phyloP scores from a whole-genome alignment of 2,113 vertebrate genomes.

The Cnemophilus loriae region DNA sequence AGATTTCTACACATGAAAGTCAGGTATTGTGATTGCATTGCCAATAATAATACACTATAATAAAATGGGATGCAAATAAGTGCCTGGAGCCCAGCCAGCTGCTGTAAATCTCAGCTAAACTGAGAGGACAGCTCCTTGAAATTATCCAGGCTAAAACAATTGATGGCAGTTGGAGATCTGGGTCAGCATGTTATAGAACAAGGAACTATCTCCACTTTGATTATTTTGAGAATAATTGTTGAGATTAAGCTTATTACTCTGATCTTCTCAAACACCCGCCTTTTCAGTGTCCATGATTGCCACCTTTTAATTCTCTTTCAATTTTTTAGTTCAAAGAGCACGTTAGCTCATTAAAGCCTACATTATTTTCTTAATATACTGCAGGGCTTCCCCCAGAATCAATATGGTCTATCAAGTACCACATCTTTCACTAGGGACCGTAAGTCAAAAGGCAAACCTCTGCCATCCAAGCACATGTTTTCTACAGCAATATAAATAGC shows the following conservation, averaged over 20 bases:
- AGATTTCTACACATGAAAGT: background rate
- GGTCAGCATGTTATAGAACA: slow-evolving; percentile 27
- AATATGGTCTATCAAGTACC: slow-evolving; percentile 25
- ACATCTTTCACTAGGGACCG: slow-evolving; percentile 17
- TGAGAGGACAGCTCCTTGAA: slow-evolving; percentile 1
- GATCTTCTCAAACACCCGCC: slow-evolving; percentile 37
- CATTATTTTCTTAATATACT: slow-evolving; percentile 61
- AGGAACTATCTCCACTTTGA: slow-evolving; percentile 15
- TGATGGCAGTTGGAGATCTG: slow-evolving; percentile 19
- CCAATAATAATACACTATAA: background rate
- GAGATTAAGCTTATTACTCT: slow-evolving; percentile 54
- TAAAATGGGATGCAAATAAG: background rate
- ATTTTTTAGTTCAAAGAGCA: slow-evolving; percentile 65
- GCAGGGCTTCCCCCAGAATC: slow-evolving; percentile 15
- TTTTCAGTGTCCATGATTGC: background rate
- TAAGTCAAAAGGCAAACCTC: background rate
- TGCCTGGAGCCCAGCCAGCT: background rate
- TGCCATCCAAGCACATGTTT: background rate
- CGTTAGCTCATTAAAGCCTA: slow-evolving; percentile 34
- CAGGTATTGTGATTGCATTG: background rate
- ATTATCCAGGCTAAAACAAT: slow-evolving; percentile 7
- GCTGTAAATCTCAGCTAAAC: slow-evolving; percentile 28
- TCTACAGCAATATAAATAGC: background rate
- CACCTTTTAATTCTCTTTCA: slow-evolving; percentile 54
- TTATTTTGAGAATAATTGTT: slow-evolving; percentile 40